Conservation (phyloP, 2,888 invertebrate genomes). For the Eupithecia dodoneata region DNA sequence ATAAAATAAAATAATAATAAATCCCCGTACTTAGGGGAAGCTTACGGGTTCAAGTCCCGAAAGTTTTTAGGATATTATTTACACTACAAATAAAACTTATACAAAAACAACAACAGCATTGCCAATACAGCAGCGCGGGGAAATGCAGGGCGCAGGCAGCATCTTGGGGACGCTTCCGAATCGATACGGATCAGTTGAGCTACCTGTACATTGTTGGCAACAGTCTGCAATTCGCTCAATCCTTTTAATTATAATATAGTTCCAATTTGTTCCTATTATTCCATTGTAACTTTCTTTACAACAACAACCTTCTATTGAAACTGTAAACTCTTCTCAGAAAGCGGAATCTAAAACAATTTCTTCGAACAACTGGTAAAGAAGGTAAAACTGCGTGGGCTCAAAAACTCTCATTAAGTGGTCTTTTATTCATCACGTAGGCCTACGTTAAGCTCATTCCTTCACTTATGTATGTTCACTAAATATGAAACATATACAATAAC, state of each 20-base stretch:
- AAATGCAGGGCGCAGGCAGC: too few relatives aligned
- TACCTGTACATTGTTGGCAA: too few relatives aligned
- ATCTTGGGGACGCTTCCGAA: too few relatives aligned
- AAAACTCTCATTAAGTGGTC: slow-evolving; percentile 29
- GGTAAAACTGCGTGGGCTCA: slow-evolving; percentile 24
- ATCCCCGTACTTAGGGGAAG: too few relatives aligned
- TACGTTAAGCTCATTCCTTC: slow-evolving; percentile 18
- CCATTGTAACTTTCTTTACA: neutral
- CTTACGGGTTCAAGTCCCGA: too few relatives aligned
- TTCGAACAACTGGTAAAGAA: slow-evolving; percentile 18
- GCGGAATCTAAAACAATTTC: slow-evolving; percentile 10
- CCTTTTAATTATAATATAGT: too few relatives aligned
- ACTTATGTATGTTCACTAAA: slow-evolving; percentile 11
- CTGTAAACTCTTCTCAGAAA: neutral
- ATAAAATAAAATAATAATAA: too few relatives aligned
- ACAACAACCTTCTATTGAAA: neutral
- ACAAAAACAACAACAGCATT: neutral
- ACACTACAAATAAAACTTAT: neutral
- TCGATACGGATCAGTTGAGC: too few relatives aligned
- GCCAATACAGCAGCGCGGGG: too few relatives aligned
- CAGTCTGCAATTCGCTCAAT: too few relatives aligned
- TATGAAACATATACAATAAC: neutral
- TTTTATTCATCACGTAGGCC: slow-evolving; percentile 28
- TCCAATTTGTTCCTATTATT: too few relatives aligned
- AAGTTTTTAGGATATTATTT: too few relatives aligned